Base-by-base conservation (phyloP, 2,113 vertebrate species). In the Hiodon tergisus region DNA sequence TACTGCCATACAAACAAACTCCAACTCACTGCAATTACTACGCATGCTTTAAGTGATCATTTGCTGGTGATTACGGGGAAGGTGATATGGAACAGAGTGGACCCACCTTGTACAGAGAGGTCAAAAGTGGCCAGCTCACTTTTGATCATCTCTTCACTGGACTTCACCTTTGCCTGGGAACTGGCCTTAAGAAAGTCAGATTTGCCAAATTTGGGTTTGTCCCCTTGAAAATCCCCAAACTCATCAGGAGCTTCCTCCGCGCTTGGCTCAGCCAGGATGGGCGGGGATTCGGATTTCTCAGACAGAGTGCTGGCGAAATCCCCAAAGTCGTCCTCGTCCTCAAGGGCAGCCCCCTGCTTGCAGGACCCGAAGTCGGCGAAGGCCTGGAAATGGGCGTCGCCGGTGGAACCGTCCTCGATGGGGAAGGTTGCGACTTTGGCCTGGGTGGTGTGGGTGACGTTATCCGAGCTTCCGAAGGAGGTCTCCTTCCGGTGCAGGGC, bases 61-160 rank as follows among this genome's bases (percentile, higher is more conserved):
- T 31, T 31, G 31, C 31, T 2, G 31, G 31, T 31, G 31, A 31
- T 31, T 31, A 31, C 31, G 2, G 31, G 31, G 31, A 1, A 31
- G 31, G 31, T 2, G 31, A 31, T 31, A 31, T 3, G 52, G 5
- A 46, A 51, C 2, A 14, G 4, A 9, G 48, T 1, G 54, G 5
- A 13, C 53, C 83, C 95, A 99, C 97, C 97, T 94, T 99, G 97
- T 79, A 98, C 95, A 53, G 92, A 98, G 74, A 99, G 89, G 84
- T 99, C 97, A 85, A 99, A 98, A 4, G 97, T 99, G 2, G 95
- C 97, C 78, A 99, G 90, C 67, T 99, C 97, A 1, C 90, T 96
- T 88, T 87, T 95, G 88, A 99, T 99, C 97, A 99, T 99, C 87
- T 99, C 97, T 81, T 99, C 97, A 1, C 97, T 99, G 74, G 97